phyloP scores from a whole-genome alignment of 2,797 vertebrate species.

The Falco berigora region DNA sequence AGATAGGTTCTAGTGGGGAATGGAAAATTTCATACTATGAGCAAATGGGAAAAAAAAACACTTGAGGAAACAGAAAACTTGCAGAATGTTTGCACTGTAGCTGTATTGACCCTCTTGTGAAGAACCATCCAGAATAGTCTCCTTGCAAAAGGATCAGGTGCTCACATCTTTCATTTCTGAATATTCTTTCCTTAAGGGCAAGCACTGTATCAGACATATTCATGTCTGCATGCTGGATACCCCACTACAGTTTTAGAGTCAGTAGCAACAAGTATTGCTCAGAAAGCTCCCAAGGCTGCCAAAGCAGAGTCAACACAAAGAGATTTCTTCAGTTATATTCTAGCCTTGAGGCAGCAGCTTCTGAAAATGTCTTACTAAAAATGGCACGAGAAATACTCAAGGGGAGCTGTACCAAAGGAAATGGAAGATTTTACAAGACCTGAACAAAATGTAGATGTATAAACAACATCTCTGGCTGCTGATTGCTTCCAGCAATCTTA shows the following conservation, averaged over 20 bases:
- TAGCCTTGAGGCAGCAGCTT: constrained; percentile 5
- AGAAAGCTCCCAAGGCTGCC: neutral
- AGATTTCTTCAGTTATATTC: neutral
- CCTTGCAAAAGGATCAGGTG: neutral
- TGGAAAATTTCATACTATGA: neutral
- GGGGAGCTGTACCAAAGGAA: neutral
- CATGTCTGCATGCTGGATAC: neutral
- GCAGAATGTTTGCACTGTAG: neutral
- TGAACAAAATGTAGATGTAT: neutral
- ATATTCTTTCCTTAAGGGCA: neutral
- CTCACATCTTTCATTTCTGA: neutral
- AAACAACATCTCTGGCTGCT: neutral
- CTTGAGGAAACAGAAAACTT: neutral
- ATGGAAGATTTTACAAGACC: neutral
- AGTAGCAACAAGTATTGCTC: constrained; percentile 17
- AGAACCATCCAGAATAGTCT: neutral
- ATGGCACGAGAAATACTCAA: constrained; percentile 10
- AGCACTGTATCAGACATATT: neutral
- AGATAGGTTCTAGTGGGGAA: neutral
- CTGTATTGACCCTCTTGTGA: neutral
- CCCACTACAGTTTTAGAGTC: neutral
- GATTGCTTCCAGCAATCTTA: neutral
- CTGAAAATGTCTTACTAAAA: constrained; percentile 26
- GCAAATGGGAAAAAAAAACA: neutral
- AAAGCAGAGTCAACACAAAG: neutral